Evolutionary conservation across 2,888 invertebrate species (phyloP).

Genomic region (Drosophila rellima): DNA sequence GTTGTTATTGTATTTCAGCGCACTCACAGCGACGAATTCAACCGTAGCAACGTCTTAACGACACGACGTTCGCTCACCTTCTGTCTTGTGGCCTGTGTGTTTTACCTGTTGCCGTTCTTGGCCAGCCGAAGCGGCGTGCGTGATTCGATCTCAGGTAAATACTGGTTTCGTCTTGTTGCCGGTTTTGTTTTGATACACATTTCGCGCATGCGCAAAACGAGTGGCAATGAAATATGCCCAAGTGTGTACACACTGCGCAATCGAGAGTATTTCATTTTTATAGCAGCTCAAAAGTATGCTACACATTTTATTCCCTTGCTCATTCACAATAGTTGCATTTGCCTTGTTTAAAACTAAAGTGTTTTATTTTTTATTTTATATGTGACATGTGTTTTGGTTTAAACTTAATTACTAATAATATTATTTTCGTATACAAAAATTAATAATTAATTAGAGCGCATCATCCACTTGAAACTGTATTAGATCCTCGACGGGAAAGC

Average conservation of each 20-base stretch:
- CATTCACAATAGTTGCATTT: not conserved
- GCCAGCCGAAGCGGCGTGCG: slow-evolving; percentile 50
- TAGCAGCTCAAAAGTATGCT: slow-evolving; percentile 29
- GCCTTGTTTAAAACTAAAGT: slow-evolving; percentile 2
- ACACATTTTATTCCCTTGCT: not conserved
- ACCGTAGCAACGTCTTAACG: slow-evolving; percentile 76
- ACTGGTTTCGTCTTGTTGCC: slow-evolving; percentile 74
- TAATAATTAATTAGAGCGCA: slow-evolving; percentile 70
- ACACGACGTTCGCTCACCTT: slow-evolving; percentile 81
- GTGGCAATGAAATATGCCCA: slow-evolving; percentile 54
- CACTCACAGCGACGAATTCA: slow-evolving; percentile 36
- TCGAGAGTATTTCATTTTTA: not conserved
- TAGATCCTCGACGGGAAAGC: slow-evolving; percentile 84
- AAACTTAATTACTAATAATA: slow-evolving; percentile 4
- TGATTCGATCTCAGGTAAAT: slow-evolving; percentile 60
- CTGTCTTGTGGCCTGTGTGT: slow-evolving; percentile 62
- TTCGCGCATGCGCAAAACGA: slow-evolving; percentile 72
- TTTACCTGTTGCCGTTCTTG: slow-evolving; percentile 73
- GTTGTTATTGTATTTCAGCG: slow-evolving; percentile 26
- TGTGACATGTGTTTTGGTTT: not conserved
- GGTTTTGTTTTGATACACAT: slow-evolving; percentile 77
- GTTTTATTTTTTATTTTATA: slow-evolving; percentile 8
- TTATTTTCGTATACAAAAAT: slow-evolving; percentile 23
- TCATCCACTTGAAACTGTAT: slow-evolving; percentile 85
- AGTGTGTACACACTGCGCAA: slow-evolving; percentile 56